Evolutionary conservation across 2,797 vertebrate species (phyloP).

Genomic region (Enteromius paludinosus): DNA sequence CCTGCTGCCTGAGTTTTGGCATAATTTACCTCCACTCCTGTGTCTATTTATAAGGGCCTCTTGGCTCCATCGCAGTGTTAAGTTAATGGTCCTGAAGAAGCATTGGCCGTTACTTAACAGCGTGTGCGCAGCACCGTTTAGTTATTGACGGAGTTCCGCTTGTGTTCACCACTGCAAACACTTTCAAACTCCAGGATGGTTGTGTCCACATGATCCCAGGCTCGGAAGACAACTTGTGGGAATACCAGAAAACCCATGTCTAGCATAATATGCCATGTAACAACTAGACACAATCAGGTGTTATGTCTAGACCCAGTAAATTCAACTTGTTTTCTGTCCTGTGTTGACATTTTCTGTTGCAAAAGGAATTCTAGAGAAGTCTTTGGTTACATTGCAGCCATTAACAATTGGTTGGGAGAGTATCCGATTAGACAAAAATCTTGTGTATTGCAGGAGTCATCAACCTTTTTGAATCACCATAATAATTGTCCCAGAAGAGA

Average conservation of each 20-base stretch:
- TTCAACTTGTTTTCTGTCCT: background rate
- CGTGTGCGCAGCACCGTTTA: constrained; percentile 12
- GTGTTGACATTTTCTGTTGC: background rate
- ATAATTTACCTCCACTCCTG: constrained; percentile 80
- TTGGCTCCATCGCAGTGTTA: constrained; percentile 65
- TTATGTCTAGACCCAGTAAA: background rate
- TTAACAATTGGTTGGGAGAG: background rate
- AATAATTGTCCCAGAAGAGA: background rate
- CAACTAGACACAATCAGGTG: background rate
- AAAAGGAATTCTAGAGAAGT: background rate
- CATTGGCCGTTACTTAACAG: constrained; percentile 78
- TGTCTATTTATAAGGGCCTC: constrained; percentile 78
- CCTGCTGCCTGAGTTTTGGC: constrained; percentile 72
- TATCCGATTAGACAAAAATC: background rate
- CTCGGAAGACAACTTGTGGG: background rate
- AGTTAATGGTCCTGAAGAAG: constrained; percentile 80
- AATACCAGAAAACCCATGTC: background rate
- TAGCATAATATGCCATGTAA: background rate
- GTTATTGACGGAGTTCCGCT: background rate
- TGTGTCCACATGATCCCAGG: background rate
- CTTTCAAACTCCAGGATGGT: background rate
- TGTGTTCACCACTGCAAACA: constrained; percentile 12
- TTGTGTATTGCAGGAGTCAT: background rate
- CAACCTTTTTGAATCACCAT: background rate
- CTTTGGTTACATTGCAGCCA: constrained; percentile 4